Conservation (phyloP, 1,140 invertebrate species). For the Hormaphis cornu region DNA sequence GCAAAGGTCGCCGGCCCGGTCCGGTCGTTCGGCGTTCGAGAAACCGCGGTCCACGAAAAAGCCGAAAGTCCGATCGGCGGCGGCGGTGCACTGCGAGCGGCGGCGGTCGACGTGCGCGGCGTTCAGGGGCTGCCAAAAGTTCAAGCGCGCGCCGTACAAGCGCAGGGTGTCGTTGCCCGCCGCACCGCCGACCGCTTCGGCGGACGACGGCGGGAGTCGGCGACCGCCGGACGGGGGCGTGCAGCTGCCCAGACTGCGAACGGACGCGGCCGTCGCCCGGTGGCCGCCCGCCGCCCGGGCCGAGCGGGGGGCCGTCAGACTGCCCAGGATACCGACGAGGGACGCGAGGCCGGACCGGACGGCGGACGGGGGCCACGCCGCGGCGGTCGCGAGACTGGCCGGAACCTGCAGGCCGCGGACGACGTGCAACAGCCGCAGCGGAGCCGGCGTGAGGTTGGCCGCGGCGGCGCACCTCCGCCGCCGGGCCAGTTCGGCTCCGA, state of each 20-base stretch:
- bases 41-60: not conserved
- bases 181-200: not conserved
- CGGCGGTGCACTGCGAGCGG: not conserved
- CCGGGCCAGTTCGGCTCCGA: not conserved
- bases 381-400: not conserved
- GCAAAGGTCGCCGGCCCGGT: not conserved
- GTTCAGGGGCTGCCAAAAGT: slow-evolving; percentile 16
- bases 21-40: not conserved
- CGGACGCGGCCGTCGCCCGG: not conserved
- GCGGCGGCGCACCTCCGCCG: not conserved
- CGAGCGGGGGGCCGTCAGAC: not conserved
- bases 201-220: not conserved
- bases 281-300: not conserved
- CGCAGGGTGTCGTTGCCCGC: not conserved
- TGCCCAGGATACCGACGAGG: not conserved
- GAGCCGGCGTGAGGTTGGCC: not conserved
- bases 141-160: slow-evolving; percentile 18
- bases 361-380: not conserved
- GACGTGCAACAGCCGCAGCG: not conserved
- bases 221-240: not conserved
- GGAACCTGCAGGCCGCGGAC: not conserved
- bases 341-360: not conserved
- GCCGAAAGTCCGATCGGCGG: slow-evolving; percentile 14
- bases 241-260: not conserved
- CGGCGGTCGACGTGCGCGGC: not conserved